Base-by-base conservation (phyloP, 2,113 vertebrate genomes). In the Ellobius talpinus region DNA sequence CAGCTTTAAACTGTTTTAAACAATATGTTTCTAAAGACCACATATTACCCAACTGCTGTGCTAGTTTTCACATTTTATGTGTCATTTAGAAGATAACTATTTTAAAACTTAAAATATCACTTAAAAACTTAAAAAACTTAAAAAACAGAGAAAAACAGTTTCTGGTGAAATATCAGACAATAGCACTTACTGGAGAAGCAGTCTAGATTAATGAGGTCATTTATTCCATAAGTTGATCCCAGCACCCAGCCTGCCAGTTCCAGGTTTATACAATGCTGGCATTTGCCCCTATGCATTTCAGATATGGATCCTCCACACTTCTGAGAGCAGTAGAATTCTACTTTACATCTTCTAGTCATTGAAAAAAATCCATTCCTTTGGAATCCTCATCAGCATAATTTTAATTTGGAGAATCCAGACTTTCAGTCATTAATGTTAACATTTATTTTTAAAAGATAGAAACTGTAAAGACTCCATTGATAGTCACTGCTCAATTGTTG, bases 121-220 rank as follows among this genome's bases (percentile, higher is more conserved):
- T n/a, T n/a, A n/a, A n/a, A n/a, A n/a, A n/a, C n/a, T n/a, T n/a
- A n/a, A n/a, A n/a, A n/a, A n/a, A n/a, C n/a, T n/a, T n/a, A n/a
- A n/a, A n/a, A n/a, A n/a, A n/a, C n/a, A n/a, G 58, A 84, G 79
- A 81, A 84, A 63, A 92, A 76, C 36, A 81, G 24, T 90, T 96
- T 95, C 47, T 94, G 16, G 73, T 39, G n/a, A 93, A 91, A 78
- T 88, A 88, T 76, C 52, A 90, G 73, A 89, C 70, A 70, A 89
- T 23, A 94, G 42, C 21, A 52, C 6, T 94, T 82, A 93, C 36
- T 96, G 94, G 76, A 85, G 50, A 95, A 91, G 36, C 24, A 81
- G 29, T 5, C 24, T 88, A 76, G 45, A 87, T 74, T 96, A 94
- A 90, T 76, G 33, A 85, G 55, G 39, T 87, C 61, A 93, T 94